These are phyloP conservation scores for Eumaeus atala DNA, from an alignment of 1,140 invertebrate genomes.

Conservation along the genomic window DNA sequence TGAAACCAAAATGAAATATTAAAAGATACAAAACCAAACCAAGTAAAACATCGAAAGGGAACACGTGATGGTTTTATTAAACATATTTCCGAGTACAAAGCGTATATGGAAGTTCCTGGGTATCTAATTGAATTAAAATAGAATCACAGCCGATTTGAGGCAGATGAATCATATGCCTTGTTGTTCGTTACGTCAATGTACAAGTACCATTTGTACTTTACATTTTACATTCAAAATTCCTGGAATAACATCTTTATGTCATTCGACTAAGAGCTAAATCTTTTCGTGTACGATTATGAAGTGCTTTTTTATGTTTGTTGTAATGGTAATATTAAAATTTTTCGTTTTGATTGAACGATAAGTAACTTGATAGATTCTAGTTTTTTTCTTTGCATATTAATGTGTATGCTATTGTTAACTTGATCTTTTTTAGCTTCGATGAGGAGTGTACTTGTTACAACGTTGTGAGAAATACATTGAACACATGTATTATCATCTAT, in stretches of 20 bases:
- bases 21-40: conserved; percentile 26
- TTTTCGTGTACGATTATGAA: conserved; percentile 16
- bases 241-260: conserved; percentile 25
- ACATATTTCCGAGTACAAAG: conserved; percentile 36
- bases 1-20: conserved; percentile 20
- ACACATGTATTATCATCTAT: too few relatives aligned
- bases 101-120: conserved; percentile 54
- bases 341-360: conserved; percentile 22
- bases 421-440: background rate
- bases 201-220: conserved; percentile 27
- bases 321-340: conserved; percentile 23
- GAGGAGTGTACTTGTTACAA: too few relatives aligned
- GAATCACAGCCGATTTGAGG: conserved; percentile 52
- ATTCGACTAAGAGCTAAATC: conserved; percentile 26
- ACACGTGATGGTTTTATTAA: conserved; percentile 22
- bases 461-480: background rate
- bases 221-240: conserved; percentile 12
- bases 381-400: background rate
- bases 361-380: conserved; percentile 27
- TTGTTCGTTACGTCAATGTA: conserved; percentile 43
- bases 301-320: conserved; percentile 2
- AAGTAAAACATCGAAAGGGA: conserved; percentile 24
- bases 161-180: conserved; percentile 50
- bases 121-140: conserved; percentile 68
- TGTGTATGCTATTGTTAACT: background rate